Base-by-base conservation (phyloP, 2,888 invertebrate genomes). In the Corythucha ciliata region DNA sequence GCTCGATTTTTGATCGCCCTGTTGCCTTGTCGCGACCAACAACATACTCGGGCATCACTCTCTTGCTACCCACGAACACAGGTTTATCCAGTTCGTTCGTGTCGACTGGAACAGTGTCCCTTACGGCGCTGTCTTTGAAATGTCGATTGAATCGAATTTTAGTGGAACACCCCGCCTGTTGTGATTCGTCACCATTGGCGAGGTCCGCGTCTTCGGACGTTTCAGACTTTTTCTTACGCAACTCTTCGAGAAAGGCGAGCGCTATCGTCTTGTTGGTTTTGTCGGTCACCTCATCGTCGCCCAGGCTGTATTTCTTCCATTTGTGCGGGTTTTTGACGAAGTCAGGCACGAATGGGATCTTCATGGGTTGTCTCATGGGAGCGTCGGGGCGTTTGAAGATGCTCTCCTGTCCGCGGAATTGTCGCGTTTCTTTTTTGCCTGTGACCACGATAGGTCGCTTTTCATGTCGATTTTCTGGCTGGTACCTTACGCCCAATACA, bases 201-300 rank as follows among this genome's bases (percentile, higher is more conserved):
- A 50, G 46, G 21, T 44, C 48, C 12, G 22, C 44, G 18, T 10
- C 29, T 10, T 37, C 45, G 10, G n/a, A n/a, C 33, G 18, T 33
- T 4, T 20, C 36, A 24, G 20, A 24, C 20, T 42, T 45, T 24
- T 54, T 26, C 32, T 54, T 40, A 16, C 39, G 33, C 36, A 56
- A 26, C 32, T 56, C 56, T 26, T 53, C 52, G 10, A 89, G 71
- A 65, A 87, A 83, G n/a, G 80, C 75, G 59, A 87, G 72, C 0
- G 89, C 89, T 32, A 86, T 83, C 39, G 77, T 76, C 12, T 80
- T 78, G 62, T 90, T 90, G 34, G 81, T 79, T 47, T 74, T 74
- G 51, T 89, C 86, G 0, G 87, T 83, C 70, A 87, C 81, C 63
- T 87, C 85, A 3, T 88, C 86, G 74, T 89, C 85, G 22, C 78